Evolutionary conservation across 1,140 invertebrate species (phyloP), one percentile per base, ranked within the genome.

Genomic region (Penaeus chinensis): DNA sequence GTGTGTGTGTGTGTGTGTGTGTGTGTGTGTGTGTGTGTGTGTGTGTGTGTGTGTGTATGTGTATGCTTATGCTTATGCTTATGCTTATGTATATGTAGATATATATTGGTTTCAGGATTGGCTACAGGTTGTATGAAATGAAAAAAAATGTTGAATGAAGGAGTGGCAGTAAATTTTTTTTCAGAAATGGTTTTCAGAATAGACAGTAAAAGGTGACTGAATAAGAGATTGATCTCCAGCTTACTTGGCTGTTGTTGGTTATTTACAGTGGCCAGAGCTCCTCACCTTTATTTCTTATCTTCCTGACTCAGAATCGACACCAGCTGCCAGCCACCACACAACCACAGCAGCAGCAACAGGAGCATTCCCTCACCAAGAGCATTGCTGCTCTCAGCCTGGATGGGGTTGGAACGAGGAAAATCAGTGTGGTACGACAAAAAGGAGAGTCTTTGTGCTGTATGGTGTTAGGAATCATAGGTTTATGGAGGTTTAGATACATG

Each of bases 301-400:
- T 71, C 22, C 20, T 62, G 20, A 85, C n/a, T 22, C 71, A 90
- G 83, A 90, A 86, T 82, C 88, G 81, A 61, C 84, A 78, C 47
- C 83, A 91, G 84, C 69, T 90, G 24, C 71, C 84, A 88, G 66
- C 76, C 62, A 66, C 89, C 20, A 42, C 78, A 84, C 89, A 89
- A 27, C 63, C 65, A 80, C 74, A 85, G 27, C 69, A 85, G 20
- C 93, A 90, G 92, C 93, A 82, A 93, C 92, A 89, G 91, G 92
- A 84, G 91, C 94, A 83, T 60, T 81, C 66, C 62, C 81, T 91
- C 16, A 93, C 93, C 82, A 94, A 94, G 91, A 93, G 93, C 91
- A 91, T 94, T 90, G 93, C 94, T 82, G 94, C 93, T 89, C 92
- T 95, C 83, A 93, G 92, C 89, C 91, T 95, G 90, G 94, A 94